A percentile compares a stretch with the other conserved stretches of the same genome.
Evolutionary conservation across 2,888 invertebrate species (phyloP).

Genomic region (Conus canariensis): DNA sequence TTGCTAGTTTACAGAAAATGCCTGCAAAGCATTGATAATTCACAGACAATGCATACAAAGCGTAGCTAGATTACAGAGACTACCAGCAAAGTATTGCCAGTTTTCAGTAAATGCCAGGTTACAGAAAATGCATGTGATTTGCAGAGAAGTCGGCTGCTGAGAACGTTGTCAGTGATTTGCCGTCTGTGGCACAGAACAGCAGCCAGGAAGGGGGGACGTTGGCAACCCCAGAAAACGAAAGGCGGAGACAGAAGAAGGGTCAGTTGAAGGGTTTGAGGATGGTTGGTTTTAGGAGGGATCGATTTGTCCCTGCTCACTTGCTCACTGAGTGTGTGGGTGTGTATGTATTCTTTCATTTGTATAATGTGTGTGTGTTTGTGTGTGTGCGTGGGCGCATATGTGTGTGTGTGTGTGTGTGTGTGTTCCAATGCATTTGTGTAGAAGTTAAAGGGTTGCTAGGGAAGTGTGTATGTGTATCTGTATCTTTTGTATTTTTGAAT

Average conservation of each 20-base stretch:
- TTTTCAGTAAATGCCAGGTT: no score
- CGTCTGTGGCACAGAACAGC: neutral
- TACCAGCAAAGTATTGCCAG: neutral
- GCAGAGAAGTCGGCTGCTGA: no score
- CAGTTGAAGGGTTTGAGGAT: neutral
- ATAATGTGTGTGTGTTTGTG: no score
- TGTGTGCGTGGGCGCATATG: neutral
- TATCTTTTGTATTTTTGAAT: no score
- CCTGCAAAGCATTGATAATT: neutral
- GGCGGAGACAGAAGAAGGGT: constrained; percentile 25
- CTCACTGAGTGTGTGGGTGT: no score
- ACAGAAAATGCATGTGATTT: no score
- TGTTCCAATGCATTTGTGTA: neutral
- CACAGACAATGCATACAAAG: neutral
- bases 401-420: neutral
- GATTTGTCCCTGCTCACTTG: no score
- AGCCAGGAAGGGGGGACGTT: neutral
- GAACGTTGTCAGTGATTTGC: no score
- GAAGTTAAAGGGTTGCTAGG: no score
- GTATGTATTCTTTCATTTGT: no score
- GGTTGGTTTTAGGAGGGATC: no score
- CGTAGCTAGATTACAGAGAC: neutral
- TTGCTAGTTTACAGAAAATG: neutral
- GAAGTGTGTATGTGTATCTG: no score
- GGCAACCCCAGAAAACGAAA: constrained; percentile 26